Conservation (phyloP, 2,113 vertebrate genomes). For the Rhynchomys soricoides region DNA sequence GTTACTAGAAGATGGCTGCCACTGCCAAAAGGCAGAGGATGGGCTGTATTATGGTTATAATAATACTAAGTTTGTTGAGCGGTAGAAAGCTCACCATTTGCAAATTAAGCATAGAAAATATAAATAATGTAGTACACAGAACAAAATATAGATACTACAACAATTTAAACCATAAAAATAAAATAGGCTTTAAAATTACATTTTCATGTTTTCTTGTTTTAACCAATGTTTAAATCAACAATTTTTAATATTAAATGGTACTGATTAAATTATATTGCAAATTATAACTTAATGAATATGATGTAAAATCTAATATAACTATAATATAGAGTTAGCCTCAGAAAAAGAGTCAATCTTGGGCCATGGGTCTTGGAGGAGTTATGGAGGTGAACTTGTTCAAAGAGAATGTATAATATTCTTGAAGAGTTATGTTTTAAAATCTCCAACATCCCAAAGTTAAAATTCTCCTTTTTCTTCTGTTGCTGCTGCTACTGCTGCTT, state of each 20-base stretch:
- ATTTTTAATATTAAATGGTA: slow-evolving; percentile 16
- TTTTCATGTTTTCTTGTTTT: not conserved
- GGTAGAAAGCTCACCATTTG: slow-evolving; percentile 1
- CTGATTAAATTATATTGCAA: not conserved
- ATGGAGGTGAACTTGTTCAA: not conserved
- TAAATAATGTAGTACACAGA: not conserved
- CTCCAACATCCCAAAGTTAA: no score
- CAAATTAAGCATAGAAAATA: slow-evolving; percentile 43
- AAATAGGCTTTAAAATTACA: not conserved
- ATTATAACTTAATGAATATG: not conserved
- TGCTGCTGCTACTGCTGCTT: no score
- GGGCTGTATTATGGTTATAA: not conserved
- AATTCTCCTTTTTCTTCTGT: no score
- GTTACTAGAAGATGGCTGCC: not conserved
- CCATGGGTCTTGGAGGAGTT: not conserved
- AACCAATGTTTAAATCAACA: slow-evolving; percentile 4
- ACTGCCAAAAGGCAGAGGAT: not conserved
- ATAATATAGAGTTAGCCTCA: slow-evolving; percentile 41
- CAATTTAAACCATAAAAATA: not conserved
- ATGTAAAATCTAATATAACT: slow-evolving; percentile 25
- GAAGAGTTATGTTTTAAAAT: not conserved
- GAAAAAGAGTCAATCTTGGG: not conserved
- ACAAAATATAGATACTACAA: slow-evolving; percentile 29
- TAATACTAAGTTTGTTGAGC: not conserved
- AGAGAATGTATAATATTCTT: not conserved